phyloP scores from a whole-genome alignment of 2,888 invertebrate species.

The Zaprionus bogoriensis region DNA sequence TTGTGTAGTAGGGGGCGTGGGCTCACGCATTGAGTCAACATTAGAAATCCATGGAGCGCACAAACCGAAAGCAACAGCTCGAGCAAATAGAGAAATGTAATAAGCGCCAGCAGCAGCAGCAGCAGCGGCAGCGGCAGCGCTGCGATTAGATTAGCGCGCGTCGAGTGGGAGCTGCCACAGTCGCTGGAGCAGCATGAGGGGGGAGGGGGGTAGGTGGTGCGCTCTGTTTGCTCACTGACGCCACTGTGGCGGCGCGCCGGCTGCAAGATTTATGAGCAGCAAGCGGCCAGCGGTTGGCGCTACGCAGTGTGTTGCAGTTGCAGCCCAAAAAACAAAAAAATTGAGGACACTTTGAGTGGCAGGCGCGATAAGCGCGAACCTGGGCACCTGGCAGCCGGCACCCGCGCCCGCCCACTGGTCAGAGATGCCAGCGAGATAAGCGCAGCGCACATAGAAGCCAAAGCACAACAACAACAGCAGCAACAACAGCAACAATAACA shows the following conservation, averaged over 20 bases:
- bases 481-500: too few species aligned
- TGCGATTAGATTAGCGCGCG: slow-evolving; percentile 64
- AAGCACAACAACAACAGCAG: too few species aligned
- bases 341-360: slow-evolving; percentile 77
- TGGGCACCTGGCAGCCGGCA: slow-evolving; percentile 14
- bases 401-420: slow-evolving; percentile 24
- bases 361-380: slow-evolving; percentile 52
- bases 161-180: neutral
- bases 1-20: neutral
- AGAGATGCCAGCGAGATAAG: slow-evolving; percentile 39
- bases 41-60: slow-evolving; percentile 34
- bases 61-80: slow-evolving; percentile 42
- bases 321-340: slow-evolving; percentile 23
- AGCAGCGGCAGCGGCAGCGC: slow-evolving; percentile 58
- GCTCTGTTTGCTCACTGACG: slow-evolving; percentile 79
- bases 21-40: slow-evolving; percentile 55
- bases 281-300: slow-evolving; percentile 65
- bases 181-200: neutral
- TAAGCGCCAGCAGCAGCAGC: slow-evolving; percentile 64
- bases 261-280: slow-evolving; percentile 79
- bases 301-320: slow-evolving; percentile 39
- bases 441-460: slow-evolving; percentile 2
- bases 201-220: neutral
- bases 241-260: slow-evolving; percentile 79
- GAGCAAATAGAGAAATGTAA: slow-evolving; percentile 65